Conservation (phyloP, 1,140 invertebrate genomes). For the Coboldia fuscipes region DNA sequence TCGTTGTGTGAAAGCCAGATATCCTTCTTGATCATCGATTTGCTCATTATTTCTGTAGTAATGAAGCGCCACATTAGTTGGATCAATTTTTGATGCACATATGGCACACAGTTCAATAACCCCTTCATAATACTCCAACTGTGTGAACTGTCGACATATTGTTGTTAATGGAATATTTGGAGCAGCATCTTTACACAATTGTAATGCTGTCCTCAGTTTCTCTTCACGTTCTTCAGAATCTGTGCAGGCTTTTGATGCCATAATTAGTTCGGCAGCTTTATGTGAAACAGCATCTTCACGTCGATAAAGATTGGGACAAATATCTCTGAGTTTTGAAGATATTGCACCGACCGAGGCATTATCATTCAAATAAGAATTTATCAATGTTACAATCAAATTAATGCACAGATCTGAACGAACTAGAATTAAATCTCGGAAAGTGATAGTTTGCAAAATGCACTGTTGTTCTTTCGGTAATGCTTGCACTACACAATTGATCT, state of each 20-base stretch:
- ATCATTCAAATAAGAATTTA: constrained; percentile 79
- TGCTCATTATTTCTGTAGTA: constrained; percentile 75
- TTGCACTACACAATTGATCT: constrained; percentile 65
- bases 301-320: constrained; percentile 85
- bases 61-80: constrained; percentile 67
- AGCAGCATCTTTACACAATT: constrained; percentile 49
- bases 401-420: constrained; percentile 64
- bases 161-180: constrained; percentile 17
- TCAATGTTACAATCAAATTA: constrained; percentile 47
- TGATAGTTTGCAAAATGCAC: constrained; percentile 29
- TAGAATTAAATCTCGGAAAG: constrained; percentile 62
- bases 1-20: constrained; percentile 36
- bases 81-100: constrained; percentile 69
- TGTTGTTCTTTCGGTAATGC: constrained; percentile 35
- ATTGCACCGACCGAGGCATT: constrained; percentile 86
- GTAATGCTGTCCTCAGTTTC: constrained; percentile 53
- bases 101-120: constrained; percentile 72
- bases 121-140: constrained; percentile 62
- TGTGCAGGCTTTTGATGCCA: constrained; percentile 46
- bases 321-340: constrained; percentile 64
- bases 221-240: constrained; percentile 49
- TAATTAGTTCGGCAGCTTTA: constrained; percentile 78
- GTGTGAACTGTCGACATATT: constrained; percentile 30
- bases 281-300: constrained; percentile 85
- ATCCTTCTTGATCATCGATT: constrained; percentile 52